Evolutionary conservation across 2,797 vertebrate genomes (phyloP).

Genomic region (Enteromius unitaeniatus): DNA sequence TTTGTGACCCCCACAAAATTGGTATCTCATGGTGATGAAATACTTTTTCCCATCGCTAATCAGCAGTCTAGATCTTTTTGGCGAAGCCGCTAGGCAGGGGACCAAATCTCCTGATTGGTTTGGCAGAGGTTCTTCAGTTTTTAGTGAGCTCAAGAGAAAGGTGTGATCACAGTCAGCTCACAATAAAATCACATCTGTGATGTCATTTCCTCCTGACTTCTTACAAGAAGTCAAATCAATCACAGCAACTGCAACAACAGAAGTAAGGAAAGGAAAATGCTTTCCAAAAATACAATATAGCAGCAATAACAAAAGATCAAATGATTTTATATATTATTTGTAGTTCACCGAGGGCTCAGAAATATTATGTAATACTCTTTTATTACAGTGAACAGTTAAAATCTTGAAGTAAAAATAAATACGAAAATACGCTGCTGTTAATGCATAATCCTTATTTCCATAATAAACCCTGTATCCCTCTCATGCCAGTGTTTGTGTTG

Average conservation of each 20-base stretch:
- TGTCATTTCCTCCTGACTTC: constrained; percentile 6
- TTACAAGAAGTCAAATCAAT: neutral
- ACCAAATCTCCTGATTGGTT: constrained; percentile 11
- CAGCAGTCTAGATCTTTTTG: neutral
- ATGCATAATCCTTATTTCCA: neutral
- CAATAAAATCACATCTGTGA: neutral
- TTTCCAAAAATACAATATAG: neutral
- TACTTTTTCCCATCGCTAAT: neutral
- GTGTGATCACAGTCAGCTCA: constrained; percentile 3
- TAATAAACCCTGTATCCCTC: neutral
- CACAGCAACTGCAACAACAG: neutral
- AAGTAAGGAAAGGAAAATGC: neutral
- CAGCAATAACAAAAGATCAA: neutral
- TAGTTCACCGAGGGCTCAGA: neutral
- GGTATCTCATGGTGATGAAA: neutral
- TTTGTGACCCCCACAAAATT: neutral
- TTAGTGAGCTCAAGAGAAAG: neutral
- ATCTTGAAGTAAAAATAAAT: neutral
- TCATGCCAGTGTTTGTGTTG: neutral
- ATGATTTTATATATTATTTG: neutral
- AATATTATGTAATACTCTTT: neutral
- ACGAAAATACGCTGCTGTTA: neutral
- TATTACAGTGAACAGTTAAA: neutral
- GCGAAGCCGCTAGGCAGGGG: neutral
- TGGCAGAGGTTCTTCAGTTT: constrained; percentile 6